Percentiles rank a stretch among this genome's conserved stretches.
Evolutionary conservation across 1,140 invertebrate species (phyloP).

Genomic region (Heliconius nattereri): DNA sequence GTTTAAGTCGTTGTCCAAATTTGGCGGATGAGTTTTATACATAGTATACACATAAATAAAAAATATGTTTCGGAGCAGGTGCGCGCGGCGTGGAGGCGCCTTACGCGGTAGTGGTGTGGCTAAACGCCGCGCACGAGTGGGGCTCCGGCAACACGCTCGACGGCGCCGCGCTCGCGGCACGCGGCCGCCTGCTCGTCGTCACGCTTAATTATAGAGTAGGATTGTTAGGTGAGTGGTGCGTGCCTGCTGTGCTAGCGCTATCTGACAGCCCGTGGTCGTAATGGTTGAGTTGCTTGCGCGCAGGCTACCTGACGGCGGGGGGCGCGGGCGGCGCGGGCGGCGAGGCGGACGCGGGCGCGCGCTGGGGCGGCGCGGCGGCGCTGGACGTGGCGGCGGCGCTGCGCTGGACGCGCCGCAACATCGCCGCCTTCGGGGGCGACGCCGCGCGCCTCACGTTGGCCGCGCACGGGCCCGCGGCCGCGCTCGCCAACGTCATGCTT

Average conservation of each 20-base stretch:
- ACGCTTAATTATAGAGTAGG: constrained; percentile 95
- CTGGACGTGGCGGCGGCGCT: constrained; percentile 87
- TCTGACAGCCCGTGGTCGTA: too few species aligned
- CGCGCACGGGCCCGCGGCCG: constrained; percentile 93
- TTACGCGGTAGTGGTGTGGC: constrained; percentile 88
- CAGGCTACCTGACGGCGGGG: constrained; percentile 87
- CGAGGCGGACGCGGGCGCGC: constrained; percentile 50
- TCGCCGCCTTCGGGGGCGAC: constrained; percentile 91
- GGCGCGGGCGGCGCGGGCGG: constrained; percentile 57
- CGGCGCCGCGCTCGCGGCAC: constrained; percentile 92
- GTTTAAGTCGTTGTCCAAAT: too few species aligned
- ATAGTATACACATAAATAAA: neutral
- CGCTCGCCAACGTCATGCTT: constrained; percentile 91
- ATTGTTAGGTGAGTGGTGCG: constrained; percentile 85
- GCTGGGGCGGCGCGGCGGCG: constrained; percentile 74
- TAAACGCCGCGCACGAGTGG: constrained; percentile 93
- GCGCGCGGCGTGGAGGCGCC: constrained; percentile 88
- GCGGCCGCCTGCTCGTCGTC: constrained; percentile 93
- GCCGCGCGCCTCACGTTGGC: constrained; percentile 90
- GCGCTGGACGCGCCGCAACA: constrained; percentile 89
- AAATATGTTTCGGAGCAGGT: neutral
- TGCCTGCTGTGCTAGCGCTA: too few species aligned
- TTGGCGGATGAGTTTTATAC: too few species aligned
- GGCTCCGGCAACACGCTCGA: constrained; percentile 93
- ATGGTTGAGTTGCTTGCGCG: too few species aligned